Evolutionary conservation across 1,140 invertebrate species (phyloP), one percentile per base, ranked within the genome.

Genomic region (Lordiphosa mommai): DNA sequence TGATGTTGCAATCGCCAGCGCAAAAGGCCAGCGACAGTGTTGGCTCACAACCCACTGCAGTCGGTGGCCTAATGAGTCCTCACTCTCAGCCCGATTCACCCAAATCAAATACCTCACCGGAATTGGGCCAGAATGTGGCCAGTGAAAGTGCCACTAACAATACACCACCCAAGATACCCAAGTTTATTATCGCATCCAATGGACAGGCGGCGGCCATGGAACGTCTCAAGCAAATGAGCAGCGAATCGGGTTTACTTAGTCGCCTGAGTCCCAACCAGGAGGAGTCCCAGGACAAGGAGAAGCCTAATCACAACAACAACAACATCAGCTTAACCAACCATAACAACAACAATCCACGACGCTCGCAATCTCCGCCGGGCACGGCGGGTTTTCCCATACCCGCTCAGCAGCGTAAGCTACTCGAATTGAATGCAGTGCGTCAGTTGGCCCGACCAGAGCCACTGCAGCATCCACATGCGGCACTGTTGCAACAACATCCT

Each of bases 1-100:
- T 89, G 69, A 89, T 89, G 88, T 60, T 89, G 57, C 88, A 89
- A 58, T 88, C 88, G 66, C 85, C 85, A 38, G 69, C 53, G 52
- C 76, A 82, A 47, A 88, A 88, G 60, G 67, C 63, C 40, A 72
- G 66, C 40, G 86, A 88, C 16, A 80, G 34, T 34, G 55, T 65
- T 23, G 48, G 53, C 23, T 34, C 51, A 17, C 69, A 70, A 51
- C 47, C 74, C 20, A 52, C 74, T 7, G 56, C 84, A 57, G 69
- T 72, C 67, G 63, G 66, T 37, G 72, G 63, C 4, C 70, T 88
- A 5, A 71, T 88, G 76, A 88, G 87, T 68, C 87, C 87, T 47
- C 86, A 86, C 16, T 88, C 84, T 2, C 72, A 87, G 55, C 86
- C 88, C 1, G 85, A 80, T 29, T 89, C 88, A 8, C 88, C 88